phyloP scores from a whole-genome alignment of 2,113 vertebrate species.

The Poeciliopsis occidentalis region DNA sequence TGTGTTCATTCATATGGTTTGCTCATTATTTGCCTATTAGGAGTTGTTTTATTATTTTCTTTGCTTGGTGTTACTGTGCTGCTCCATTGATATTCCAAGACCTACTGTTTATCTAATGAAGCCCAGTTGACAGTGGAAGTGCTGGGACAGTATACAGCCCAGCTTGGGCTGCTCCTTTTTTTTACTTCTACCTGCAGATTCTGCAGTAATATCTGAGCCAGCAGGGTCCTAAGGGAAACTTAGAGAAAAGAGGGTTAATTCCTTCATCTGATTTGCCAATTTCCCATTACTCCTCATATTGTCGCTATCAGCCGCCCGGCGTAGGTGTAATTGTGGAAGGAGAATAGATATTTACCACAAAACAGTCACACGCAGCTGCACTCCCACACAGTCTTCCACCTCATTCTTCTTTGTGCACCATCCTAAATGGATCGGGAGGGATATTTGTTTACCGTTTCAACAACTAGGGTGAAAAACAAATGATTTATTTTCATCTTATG shows the following conservation, averaged over 20 bases:
- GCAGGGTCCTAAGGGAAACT: constrained; percentile 24
- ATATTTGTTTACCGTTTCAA: constrained; percentile 33
- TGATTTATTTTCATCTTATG: constrained; percentile 57
- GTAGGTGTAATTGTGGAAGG: constrained; percentile 69
- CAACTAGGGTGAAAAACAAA: constrained; percentile 64
- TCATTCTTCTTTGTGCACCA: constrained; percentile 39
- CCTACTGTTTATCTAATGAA: constrained; percentile 31
- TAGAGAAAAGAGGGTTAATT: constrained; percentile 45
- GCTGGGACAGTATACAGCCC: constrained; percentile 16
- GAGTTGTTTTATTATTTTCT: constrained; percentile 24
- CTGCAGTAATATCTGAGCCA: constrained; percentile 23
- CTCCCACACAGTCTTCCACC: constrained; percentile 12
- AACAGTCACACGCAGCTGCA: constrained; percentile 21
- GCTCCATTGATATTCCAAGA: constrained; percentile 33
- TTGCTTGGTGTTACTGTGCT: constrained; percentile 27
- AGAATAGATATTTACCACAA: constrained; percentile 42
- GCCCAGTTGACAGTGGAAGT: constrained; percentile 17
- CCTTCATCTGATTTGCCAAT: constrained; percentile 46
- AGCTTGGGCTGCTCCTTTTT: constrained; percentile 14
- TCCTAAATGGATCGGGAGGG: constrained; percentile 61
- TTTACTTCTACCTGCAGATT: constrained; percentile 13
- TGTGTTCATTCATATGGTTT: constrained; percentile 52
- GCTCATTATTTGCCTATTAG: constrained; percentile 71
- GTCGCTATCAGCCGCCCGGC: constrained; percentile 49
- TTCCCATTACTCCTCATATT: constrained; percentile 26